Base-by-base conservation (phyloP, 2,888 invertebrate species). In the Pocota personata region DNA sequence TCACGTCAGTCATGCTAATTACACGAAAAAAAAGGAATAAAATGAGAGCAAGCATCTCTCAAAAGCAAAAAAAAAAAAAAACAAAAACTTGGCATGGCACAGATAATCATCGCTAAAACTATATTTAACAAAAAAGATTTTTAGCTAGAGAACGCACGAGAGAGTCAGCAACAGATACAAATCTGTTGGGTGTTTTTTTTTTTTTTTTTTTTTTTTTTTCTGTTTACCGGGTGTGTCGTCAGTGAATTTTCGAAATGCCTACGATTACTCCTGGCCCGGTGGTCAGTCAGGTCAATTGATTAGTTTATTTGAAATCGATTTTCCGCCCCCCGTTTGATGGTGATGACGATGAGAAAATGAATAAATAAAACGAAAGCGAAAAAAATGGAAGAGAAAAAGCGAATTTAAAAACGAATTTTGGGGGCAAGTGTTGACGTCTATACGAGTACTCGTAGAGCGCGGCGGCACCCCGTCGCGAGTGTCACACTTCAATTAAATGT, bases 1-100 rank as follows among this genome's bases (percentile, higher is more conserved):
- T 14, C 12, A 67, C 37, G 37, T 58, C 50, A 50, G 50, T 16
- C 27, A 69, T 55, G 69, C 69, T 55, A 69, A 69, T 69, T 55
- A 67, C 40, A 14, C 16, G 16, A 50, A n/a, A 30, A 37, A 40
- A 52, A n/a, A n/a, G n/a, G n/a, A n/a, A 14, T 3, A 48, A 52
- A 67, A 52, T 12, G 8, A 66, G 35, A 66, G 16, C n/a, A 55
- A 27, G 10, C 10, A 50, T 24, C 19, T 27, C 35, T 7, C n/a
- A 24, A 21, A 40, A 12, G 14, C 2, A 40, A 21, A n/a, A 50
- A n/a, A 27, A 12, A 0, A 21, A 6, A 37, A 14, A 37, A 27
- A 12, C 0, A 37, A 14, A 37, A 27, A 12, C 0, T 27, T 52
- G 35, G 24, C 66, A 21, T 52, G 35, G 24, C 66, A 21, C 27